Percentiles rank a stretch among this genome's conserved stretches.
Conservation (phyloP, 2,113 vertebrate genomes). For the Trematomus loennbergii region DNA sequence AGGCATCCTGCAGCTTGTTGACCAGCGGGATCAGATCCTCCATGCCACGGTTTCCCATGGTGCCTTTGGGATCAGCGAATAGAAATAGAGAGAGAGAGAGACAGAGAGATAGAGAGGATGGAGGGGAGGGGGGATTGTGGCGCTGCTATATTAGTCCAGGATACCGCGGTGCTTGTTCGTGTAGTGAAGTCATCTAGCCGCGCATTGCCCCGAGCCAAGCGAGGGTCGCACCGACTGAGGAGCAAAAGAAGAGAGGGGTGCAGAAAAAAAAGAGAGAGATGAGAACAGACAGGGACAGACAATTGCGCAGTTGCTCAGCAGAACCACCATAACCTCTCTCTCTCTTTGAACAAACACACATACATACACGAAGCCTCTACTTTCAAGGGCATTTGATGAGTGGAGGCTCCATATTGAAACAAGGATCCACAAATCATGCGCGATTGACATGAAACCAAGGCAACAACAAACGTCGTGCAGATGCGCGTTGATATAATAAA, state of each 20-base stretch:
- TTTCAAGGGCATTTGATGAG: conserved; percentile 80
- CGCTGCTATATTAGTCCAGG: conserved; percentile 74
- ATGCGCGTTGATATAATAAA: neutral
- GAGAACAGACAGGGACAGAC: conserved; percentile 65
- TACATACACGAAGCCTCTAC: conserved; percentile 26
- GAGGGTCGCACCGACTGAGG: conserved; percentile 52
- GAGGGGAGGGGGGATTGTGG: conserved; percentile 21
- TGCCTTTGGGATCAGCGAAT: conserved; percentile 64
- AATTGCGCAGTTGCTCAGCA: conserved; percentile 80
- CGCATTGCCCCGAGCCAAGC: conserved; percentile 69
- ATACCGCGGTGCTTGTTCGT: conserved; percentile 78
- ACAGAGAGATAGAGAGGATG: neutral
- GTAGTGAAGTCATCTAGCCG: conserved; percentile 80
- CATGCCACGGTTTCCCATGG: conserved; percentile 91
- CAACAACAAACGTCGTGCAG: neutral
- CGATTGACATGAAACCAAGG: neutral
- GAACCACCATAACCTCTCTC: conserved; percentile 27
- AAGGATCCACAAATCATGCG: conserved; percentile 11
- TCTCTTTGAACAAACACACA: neutral
- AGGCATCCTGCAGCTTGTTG: conserved; percentile 94
- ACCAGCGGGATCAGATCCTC: conserved; percentile 94
- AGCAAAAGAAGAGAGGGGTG: conserved; percentile 10
- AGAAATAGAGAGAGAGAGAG: conserved; percentile 9
- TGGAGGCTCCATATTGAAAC: conserved; percentile 12
- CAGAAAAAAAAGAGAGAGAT: conserved; percentile 39